Evolutionary conservation across 2,888 invertebrate species (phyloP).

Genomic region (Parnassius apollo): DNA sequence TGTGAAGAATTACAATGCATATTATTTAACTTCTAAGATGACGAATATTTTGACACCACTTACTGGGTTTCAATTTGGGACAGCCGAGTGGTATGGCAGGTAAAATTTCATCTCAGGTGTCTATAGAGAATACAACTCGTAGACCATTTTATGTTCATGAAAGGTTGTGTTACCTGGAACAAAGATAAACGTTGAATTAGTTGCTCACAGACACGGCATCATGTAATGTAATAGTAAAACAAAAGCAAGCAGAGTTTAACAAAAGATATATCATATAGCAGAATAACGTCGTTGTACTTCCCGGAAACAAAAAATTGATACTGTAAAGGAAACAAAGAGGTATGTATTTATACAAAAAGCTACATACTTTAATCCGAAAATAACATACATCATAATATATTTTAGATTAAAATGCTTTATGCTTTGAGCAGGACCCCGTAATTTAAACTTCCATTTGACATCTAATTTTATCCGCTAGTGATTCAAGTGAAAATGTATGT

Average conservation of each 20-base stretch:
- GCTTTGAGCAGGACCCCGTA: conserved; percentile 12
- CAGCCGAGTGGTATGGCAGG: too few species aligned
- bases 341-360: not conserved
- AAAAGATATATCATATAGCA: too few species aligned
- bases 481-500: conserved; percentile 28
- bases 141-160: conserved; percentile 31
- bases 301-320: not conserved
- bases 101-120: not conserved
- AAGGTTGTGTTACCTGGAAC: conserved; percentile 48
- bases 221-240: not conserved
- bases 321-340: not conserved
- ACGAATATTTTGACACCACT: too few species aligned
- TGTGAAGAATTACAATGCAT: too few species aligned
- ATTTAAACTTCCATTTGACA: conserved; percentile 25
- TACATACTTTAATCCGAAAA: not conserved
- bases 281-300: not conserved
- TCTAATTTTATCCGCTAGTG: conserved; percentile 26
- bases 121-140: conserved; percentile 18
- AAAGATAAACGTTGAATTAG: conserved; percentile 34
- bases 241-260: not conserved
- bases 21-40: too few species aligned
- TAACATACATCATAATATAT: conserved; percentile 10
- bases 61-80: too few species aligned
- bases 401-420: conserved; percentile 3
- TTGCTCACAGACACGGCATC: conserved; percentile 19